Base-by-base conservation (phyloP, 2,797 vertebrate genomes). In the Otolemur crassicaudatus region DNA sequence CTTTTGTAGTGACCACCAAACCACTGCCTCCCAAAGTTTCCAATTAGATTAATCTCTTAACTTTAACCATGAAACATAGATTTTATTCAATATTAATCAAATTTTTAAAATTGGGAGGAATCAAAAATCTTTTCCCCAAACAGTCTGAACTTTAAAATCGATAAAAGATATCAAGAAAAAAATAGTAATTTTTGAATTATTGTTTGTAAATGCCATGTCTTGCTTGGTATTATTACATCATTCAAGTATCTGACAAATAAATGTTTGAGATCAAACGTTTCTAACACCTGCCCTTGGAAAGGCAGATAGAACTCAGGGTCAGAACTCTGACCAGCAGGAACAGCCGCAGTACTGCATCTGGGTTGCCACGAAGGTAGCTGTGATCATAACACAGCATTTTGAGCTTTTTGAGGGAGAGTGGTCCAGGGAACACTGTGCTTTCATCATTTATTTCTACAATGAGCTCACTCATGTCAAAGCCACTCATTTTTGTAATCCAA, bases 281-380 rank as follows among this genome's bases (percentile, higher is more conserved):
- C 11, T 43, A 2, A 17, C 19, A 58, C 25, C 6, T 56, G 3
- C 10, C 14, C 40, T 20, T 70, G 5, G 14, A 72, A 5, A 43
- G 8, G 3, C 6, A 65, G 22, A 49, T 1, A n/a, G 49, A 63
- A 40, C 12, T 90, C 3, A 7, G 22, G 27, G 4, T 5, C 27
- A 22, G 25, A 63, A 0, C 20, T 34, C 23, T 0, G 0, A 4
- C 40, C 0, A 16, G 25, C 29, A 23, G 23, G 10, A 11, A 7
- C 1, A 67, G 7, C 4, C 11, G 17, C 5, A 61, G 10, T 8
- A 2, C 29, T 2, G 16, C 23, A 31, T 8, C 29, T 34, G 46
- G 5, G 7, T 0, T 37, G 7, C 14, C 73, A 22, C 23, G 23
- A 23, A 67, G 2, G 7, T 6, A 63, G 19, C 14, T 3, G 0